Evolutionary conservation across 1,140 invertebrate genomes (phyloP).

Genomic region (Drosophila murphyi): DNA sequence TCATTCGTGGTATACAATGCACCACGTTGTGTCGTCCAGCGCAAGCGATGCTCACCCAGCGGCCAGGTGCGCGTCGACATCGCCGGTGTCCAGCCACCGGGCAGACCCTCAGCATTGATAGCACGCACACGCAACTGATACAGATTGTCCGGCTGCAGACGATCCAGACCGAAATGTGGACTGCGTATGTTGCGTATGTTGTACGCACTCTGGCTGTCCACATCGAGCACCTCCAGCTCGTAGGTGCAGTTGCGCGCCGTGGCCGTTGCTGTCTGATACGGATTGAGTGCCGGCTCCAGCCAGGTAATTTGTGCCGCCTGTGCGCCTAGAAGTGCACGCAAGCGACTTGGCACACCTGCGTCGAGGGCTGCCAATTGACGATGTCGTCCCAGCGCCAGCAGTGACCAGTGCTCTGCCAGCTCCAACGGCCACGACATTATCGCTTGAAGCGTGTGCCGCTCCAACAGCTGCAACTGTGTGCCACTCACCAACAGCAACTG

Average conservation of each 20-base stretch:
- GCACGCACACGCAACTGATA: constrained; percentile 90
- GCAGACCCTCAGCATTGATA: constrained; percentile 87
- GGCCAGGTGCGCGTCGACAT: constrained; percentile 89
- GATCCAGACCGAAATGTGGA: constrained; percentile 87
- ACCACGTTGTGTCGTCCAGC: constrained; percentile 90
- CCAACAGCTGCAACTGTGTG: constrained; percentile 86
- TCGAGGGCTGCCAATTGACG: constrained; percentile 91
- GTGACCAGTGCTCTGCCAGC: background rate
- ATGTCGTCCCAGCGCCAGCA: constrained; percentile 25
- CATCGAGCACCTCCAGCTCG: constrained; percentile 90
- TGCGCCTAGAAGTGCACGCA: constrained; percentile 91
- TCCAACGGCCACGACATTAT: constrained; percentile 85
- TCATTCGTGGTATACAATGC: constrained; percentile 89
- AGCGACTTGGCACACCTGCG: constrained; percentile 89
- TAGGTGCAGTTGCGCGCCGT: constrained; percentile 95
- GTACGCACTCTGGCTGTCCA: constrained; percentile 83
- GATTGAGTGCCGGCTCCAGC: constrained; percentile 90
- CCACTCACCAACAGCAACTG: constrained; percentile 90
- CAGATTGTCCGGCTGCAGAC: constrained; percentile 89
- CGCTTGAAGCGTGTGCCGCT: constrained; percentile 87
- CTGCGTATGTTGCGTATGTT: constrained; percentile 86
- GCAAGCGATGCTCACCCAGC: constrained; percentile 71
- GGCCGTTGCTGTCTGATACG: constrained; percentile 92
- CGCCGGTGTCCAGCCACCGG: constrained; percentile 93
- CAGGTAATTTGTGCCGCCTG: constrained; percentile 91